These are phyloP conservation scores for Archaeoteleia sp. DNA, from an alignment of 2,888 invertebrate genomes.

Conservation along the genomic window DNA sequence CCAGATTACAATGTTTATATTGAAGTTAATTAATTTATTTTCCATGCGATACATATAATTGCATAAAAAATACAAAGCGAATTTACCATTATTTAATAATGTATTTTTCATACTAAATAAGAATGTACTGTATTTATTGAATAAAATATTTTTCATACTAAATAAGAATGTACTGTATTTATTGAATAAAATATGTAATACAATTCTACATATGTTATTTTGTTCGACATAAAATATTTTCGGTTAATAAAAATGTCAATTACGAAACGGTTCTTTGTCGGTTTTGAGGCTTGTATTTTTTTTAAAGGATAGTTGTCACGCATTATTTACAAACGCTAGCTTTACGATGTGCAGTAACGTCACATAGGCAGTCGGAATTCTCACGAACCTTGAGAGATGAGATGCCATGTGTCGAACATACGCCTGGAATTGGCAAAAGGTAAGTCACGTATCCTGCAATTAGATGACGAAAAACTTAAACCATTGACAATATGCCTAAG, in stretches of 20 bases:
- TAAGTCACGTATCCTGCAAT: conserved; percentile 27
- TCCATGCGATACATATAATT: too few species aligned
- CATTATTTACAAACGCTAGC: conserved; percentile 38
- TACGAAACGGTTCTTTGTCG: conserved; percentile 5
- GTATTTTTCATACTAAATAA: neutral
- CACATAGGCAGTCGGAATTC: conserved; percentile 46
- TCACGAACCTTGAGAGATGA: conserved; percentile 29
- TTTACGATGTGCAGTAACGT: conserved; percentile 42
- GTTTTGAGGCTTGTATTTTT: conserved; percentile 12
- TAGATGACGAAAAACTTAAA: conserved; percentile 13
- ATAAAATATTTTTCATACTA: neutral
- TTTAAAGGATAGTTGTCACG: conserved; percentile 12
- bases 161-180: too few species aligned
- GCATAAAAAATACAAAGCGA: too few species aligned
- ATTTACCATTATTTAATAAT: neutral
- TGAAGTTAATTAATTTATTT: too few species aligned
- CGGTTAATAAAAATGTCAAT: neutral
- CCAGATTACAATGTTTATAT: too few species aligned
- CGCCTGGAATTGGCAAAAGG: conserved; percentile 41
- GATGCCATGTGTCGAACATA: conserved; percentile 41
- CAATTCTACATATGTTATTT: too few species aligned
- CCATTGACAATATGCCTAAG: conserved; percentile 3
- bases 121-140: neutral
- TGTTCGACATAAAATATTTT: too few species aligned
- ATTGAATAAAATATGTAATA: too few species aligned